These are phyloP conservation scores for Gymnoscelis rufifasciata DNA, from an alignment of 2,888 invertebrate genomes.

Conservation along the genomic window DNA sequence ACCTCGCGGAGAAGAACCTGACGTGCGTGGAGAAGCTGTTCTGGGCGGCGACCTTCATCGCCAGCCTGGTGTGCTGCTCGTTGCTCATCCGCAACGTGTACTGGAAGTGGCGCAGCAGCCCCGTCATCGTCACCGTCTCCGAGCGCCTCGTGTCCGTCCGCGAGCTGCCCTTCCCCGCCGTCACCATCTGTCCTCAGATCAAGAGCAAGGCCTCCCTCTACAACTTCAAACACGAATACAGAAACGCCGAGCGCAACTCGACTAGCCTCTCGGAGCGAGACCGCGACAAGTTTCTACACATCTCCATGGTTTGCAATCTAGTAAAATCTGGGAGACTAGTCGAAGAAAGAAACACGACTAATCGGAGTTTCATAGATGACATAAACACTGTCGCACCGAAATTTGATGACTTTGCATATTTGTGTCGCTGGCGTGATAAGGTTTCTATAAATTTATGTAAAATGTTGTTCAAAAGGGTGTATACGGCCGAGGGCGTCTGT, in stretches of 20 bases:
- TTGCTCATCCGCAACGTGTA: constrained; percentile 12
- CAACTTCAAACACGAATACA: constrained; percentile 29
- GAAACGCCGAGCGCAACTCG: neutral
- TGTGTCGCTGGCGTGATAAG: constrained; percentile 2
- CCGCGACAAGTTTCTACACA: neutral
- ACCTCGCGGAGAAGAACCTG: constrained; percentile 2
- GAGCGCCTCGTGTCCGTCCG: constrained; percentile 41
- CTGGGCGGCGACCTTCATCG: constrained; percentile 10
- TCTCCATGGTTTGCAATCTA: neutral
- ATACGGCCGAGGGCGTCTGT: constrained; percentile 4
- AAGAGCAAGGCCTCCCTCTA: constrained; percentile 28
- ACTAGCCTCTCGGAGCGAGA: neutral
- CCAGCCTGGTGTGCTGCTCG: neutral
- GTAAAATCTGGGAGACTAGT: neutral
- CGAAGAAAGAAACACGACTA: constrained; percentile 6
- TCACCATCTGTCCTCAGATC: constrained; percentile 45
- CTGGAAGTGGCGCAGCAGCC: constrained; percentile 15
- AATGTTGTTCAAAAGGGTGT: constrained; percentile 1
- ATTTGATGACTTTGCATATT: neutral
- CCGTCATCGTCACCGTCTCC: constrained; percentile 17
- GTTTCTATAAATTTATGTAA: neutral
- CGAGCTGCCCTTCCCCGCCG: constrained; percentile 45
- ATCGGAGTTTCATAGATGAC: constrained; percentile 2
- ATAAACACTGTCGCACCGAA: neutral
- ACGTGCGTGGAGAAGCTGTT: constrained; percentile 7